phyloP scores from a whole-genome alignment of 2,888 invertebrate genomes.

The Phengaris arion region DNA sequence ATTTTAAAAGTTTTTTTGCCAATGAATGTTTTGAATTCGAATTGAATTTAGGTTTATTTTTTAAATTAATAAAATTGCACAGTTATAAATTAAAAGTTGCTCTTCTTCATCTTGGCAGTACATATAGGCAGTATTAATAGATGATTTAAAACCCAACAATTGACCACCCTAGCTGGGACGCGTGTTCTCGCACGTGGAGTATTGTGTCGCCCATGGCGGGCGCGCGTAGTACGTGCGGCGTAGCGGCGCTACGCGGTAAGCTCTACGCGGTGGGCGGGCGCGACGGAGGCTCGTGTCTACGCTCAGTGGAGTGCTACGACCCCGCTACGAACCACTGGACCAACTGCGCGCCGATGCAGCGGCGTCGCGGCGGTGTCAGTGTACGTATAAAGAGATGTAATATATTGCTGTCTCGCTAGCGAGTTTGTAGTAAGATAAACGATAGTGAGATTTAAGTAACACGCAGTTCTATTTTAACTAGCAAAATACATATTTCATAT shows the following conservation, averaged over 20 bases:
- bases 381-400: conserved; percentile 67
- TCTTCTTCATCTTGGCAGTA: too few relatives aligned
- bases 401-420: neutral
- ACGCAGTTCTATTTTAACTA: too few relatives aligned
- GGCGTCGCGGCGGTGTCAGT: conserved; percentile 92
- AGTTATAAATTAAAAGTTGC: too few relatives aligned
- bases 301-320: conserved; percentile 93
- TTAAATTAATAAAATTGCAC: too few relatives aligned
- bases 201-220: conserved; percentile 94
- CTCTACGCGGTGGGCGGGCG: conserved; percentile 96
- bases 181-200: conserved; percentile 92
- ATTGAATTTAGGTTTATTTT: too few relatives aligned
- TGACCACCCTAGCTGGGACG: conserved; percentile 86
- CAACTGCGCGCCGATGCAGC: conserved; percentile 91
- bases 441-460: neutral
- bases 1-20: too few relatives aligned
- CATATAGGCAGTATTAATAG: neutral
- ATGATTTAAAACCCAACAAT: neutral
- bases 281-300: conserved; percentile 93
- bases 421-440: neutral
- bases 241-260: conserved; percentile 90
- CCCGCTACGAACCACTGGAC: conserved; percentile 88
- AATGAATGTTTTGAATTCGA: too few relatives aligned
- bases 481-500: too few relatives aligned
- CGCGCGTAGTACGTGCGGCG: conserved; percentile 93